Evolutionary conservation across 2,888 invertebrate genomes (phyloP).

Genomic region (Drosophila kuntzei): DNA sequence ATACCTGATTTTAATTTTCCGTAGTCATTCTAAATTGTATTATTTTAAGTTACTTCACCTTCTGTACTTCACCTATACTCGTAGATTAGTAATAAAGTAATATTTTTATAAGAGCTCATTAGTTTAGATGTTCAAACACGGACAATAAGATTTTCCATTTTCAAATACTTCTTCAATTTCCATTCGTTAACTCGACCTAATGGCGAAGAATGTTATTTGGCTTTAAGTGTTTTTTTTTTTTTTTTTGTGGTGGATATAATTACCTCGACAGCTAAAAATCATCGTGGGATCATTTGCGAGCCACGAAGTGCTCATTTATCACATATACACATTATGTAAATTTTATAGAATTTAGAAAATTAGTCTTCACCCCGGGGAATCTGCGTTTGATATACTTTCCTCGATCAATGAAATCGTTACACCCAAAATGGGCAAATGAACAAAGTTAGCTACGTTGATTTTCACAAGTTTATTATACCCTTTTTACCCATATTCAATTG

Average conservation of each 20-base stretch:
- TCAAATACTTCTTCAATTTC: neutral
- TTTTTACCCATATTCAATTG: slow-evolving; percentile 11
- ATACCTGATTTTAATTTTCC: neutral
- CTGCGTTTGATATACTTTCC: neutral
- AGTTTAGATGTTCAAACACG: neutral
- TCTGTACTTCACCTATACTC: neutral
- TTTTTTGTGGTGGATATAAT: neutral
- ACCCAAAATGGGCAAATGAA: neutral
- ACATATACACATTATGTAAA: neutral
- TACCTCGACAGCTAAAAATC: neutral
- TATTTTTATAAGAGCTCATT: neutral
- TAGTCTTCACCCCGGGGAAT: neutral
- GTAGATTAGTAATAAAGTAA: neutral
- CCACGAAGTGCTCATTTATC: neutral
- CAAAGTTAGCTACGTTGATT: neutral
- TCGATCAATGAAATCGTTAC: neutral
- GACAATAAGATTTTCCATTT: neutral
- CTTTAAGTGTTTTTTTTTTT: no score
- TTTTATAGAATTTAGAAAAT: neutral
- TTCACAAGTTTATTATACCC: slow-evolving; percentile 18
- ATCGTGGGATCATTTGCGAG: no score
- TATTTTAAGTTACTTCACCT: neutral
- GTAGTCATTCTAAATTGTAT: neutral
- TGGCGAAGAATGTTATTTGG: neutral
- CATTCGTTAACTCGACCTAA: neutral